Evolutionary conservation across 2,888 invertebrate genomes (phyloP), one percentile per base, ranked within the genome.

Genomic region (Hanleya hanleyi): DNA sequence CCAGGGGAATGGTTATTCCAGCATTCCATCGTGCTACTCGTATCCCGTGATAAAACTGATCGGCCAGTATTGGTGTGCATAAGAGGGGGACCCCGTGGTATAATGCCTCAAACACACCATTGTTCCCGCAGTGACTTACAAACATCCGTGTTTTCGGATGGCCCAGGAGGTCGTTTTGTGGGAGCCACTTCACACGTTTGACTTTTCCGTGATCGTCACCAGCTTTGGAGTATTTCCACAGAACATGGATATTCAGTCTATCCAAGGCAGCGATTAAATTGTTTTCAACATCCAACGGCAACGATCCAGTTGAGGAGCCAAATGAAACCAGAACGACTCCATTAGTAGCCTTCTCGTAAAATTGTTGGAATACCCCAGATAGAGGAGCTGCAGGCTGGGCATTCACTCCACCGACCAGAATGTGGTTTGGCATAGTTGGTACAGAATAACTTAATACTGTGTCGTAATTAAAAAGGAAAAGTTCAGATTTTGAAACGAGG

Each of bases 21-120:
- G 74, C 80, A 7, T 79, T 79, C 65, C 81, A 77, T 1, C 50
- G 29, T 15, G 35, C 51, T 7, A 80, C 66, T 38, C 76, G 73
- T 9, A 66, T 18, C 0, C 82, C 81, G 50, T 83, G n/a, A 67
- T 77, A 74, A 0, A 29, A 62, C 62, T 82, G 81, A 38, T 86
- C 86, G 0, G 51, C 78, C 67, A 76, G 73, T 4, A 81, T 29
- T 3, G 85, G 82, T 4, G 83, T 33, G 3, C 76, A 74, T 1
- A 86, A 41, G 76, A 84, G 80, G 0, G 86, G 86, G 7, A 85
- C 80, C 1, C 75, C 84, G 67, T 83, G 78, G 64, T 78, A 83
- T 15, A 85, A 41, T 6, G 77, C 81, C 68, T 85, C 84, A 72
- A 73, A 81, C 35, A 78, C 77, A 6, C 84, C 80, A 65, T 81